Evolutionary conservation across 2,888 invertebrate species (phyloP), one percentile per base, ranked within the genome.

Genomic region (Drosophila eohydei): DNA sequence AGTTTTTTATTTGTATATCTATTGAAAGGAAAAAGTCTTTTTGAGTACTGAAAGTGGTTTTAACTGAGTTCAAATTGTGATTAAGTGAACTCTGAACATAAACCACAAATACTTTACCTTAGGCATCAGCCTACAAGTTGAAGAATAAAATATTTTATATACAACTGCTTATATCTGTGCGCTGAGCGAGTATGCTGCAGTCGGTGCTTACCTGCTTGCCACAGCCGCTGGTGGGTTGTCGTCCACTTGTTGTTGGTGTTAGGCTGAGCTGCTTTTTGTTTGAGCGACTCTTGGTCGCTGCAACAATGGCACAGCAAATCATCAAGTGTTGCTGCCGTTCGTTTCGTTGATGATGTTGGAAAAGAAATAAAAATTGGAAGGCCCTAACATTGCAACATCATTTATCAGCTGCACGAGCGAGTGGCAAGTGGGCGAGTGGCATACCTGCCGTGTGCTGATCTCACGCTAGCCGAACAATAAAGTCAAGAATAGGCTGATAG

Each of bases 391-490:
- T 88, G 89, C 86, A 84, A 68, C 84, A 88, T 87, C 89, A 87
- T 87, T 88, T 86, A 87, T 88, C 86, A 83, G 84, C 81, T 88
- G 84, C 89, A 87, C 76, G 81, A 80, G 82, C 75, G 16, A 66
- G 83, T 78, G 81, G 84, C 86, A 71, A 86, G 83, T 88, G 83
- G 89, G 88, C 52, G 52, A 52, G 52, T 52, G 52, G 38, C 70
- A 68, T 87, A 87, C 87, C 87, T 87, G 88, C 89, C 84, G 76
- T 87, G 87, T 87, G 87, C 87, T 87, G 87, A 87, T 87, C 87
- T 87, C 87, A 87, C 89, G 87, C 89, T 84, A 69, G 71, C 81
- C 74, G 77, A 74, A 86, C 89, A 86, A 86, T 86, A 79, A 86
- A 78, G 68, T 72, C 76, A 81, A 80, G 55, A 68, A 62, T 78